Evolutionary conservation across 2,113 vertebrate species (phyloP).

Genomic region (Sylvilagus bachmani): DNA sequence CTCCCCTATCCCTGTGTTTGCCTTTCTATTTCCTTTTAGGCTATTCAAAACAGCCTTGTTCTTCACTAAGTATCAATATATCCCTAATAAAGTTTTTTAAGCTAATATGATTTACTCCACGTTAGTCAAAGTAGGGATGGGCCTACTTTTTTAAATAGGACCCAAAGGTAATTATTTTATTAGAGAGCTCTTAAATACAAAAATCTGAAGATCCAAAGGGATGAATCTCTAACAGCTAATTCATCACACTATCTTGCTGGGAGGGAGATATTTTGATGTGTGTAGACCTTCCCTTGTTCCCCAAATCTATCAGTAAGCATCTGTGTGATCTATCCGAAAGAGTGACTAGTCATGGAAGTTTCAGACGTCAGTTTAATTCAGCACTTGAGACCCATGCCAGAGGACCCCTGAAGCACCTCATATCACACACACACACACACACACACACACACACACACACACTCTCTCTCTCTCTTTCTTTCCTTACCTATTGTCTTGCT

Average conservation of each 20-base stretch:
- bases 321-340: too few species aligned
- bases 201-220: neutral
- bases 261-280: too few species aligned
- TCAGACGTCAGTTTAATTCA: neutral
- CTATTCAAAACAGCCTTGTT: neutral
- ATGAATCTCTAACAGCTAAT: neutral
- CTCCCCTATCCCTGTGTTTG: fast-evolving
- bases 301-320: neutral
- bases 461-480: too few species aligned
- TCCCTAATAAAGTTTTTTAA: neutral
- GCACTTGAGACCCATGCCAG: fast-evolving
- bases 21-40: neutral
- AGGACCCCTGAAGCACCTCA: fast-evolving
- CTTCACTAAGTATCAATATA: too few species aligned
- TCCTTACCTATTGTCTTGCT: fast-evolving
- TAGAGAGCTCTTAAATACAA: neutral
- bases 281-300: neutral
- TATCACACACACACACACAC: fast-evolving
- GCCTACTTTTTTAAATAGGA: neutral
- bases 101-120: fast-evolving
- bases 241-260: neutral
- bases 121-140: too few species aligned
- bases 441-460: too few species aligned
- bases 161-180: neutral
- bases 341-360: neutral